phyloP scores from a whole-genome alignment of 1,140 invertebrate genomes.

The Brachionus koreanus region DNA sequence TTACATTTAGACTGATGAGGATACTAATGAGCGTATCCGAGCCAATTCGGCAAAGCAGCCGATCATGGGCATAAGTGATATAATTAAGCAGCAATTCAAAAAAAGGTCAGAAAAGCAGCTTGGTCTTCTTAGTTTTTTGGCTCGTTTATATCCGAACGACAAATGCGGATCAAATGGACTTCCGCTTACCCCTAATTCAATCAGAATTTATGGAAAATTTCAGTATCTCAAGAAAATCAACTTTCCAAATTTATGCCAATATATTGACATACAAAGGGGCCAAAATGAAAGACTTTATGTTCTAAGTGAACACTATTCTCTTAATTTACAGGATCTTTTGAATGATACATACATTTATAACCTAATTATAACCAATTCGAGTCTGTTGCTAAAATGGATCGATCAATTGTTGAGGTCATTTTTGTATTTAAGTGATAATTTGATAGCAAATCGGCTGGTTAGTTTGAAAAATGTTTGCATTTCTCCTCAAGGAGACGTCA shows the following conservation, averaged over 20 bases:
- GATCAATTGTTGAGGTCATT: conserved; percentile 38
- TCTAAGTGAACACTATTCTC: conserved; percentile 74
- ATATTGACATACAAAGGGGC: conserved; percentile 77
- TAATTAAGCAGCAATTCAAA: conserved; percentile 18
- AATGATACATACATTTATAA: conserved; percentile 34
- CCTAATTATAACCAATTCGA: conserved; percentile 3
- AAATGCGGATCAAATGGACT: conserved; percentile 89
- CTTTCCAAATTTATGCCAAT: conserved; percentile 77
- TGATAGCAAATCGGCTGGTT: conserved; percentile 39
- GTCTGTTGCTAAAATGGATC: conserved; percentile 31
- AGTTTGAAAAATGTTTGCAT: conserved; percentile 33
- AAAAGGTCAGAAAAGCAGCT: conserved; percentile 57
- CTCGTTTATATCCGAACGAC: conserved; percentile 79
- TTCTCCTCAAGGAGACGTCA: conserved; percentile 63
- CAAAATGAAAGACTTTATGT: conserved; percentile 73
- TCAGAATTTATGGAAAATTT: conserved; percentile 82
- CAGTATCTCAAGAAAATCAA: conserved; percentile 74
- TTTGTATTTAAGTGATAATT: conserved; percentile 29
- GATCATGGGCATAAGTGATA: conserved; percentile 17
- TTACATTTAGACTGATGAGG: conserved; percentile 12
- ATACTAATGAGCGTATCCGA: neutral
- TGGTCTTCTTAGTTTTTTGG: conserved; percentile 82
- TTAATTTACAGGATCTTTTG: conserved; percentile 15
- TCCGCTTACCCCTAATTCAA: conserved; percentile 89
- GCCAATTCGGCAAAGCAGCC: neutral